phyloP scores from a whole-genome alignment of 2,797 vertebrate genomes.

The Rhinogobio ventralis region DNA sequence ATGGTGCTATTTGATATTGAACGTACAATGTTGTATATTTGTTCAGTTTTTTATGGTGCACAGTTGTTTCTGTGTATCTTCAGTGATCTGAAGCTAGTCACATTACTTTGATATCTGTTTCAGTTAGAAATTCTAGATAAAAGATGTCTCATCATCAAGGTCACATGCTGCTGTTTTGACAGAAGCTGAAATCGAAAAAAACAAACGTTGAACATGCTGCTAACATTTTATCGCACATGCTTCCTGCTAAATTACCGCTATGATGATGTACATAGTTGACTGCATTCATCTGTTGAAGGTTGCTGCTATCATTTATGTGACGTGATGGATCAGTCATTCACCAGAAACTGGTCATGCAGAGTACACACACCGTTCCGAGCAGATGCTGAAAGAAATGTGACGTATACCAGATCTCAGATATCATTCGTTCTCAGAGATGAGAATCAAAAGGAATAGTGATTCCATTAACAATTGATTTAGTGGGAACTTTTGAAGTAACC shows the following conservation, averaged over 20 bases:
- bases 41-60: not conserved
- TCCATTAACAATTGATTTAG: not conserved
- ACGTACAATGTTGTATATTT: conserved; percentile 18
- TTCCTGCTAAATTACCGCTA: conserved; percentile 10
- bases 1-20: conserved; percentile 24
- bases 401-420: not conserved
- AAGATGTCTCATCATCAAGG: conserved; percentile 3
- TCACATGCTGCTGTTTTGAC: not conserved
- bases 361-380: not conserved
- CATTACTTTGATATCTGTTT: conserved; percentile 23
- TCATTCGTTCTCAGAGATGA: not conserved
- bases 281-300: conserved; percentile 15
- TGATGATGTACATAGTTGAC: conserved; percentile 22
- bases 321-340: conserved; percentile 6
- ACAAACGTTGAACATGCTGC: not conserved
- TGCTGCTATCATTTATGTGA: conserved; percentile 12
- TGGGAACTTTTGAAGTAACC: not conserved
- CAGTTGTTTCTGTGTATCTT: conserved; percentile 47
- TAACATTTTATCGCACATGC: conserved; percentile 1
- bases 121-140: conserved; percentile 23
- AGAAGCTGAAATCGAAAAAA: not conserved
- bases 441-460: not conserved
- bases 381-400: conserved; percentile 25
- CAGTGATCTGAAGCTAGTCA: conserved; percentile 11
- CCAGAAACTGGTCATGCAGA: not conserved